A percentile compares a stretch with the other conserved stretches of the same genome.
Evolutionary conservation across 2,888 invertebrate genomes (phyloP).

Genomic region (Tipula unca): DNA sequence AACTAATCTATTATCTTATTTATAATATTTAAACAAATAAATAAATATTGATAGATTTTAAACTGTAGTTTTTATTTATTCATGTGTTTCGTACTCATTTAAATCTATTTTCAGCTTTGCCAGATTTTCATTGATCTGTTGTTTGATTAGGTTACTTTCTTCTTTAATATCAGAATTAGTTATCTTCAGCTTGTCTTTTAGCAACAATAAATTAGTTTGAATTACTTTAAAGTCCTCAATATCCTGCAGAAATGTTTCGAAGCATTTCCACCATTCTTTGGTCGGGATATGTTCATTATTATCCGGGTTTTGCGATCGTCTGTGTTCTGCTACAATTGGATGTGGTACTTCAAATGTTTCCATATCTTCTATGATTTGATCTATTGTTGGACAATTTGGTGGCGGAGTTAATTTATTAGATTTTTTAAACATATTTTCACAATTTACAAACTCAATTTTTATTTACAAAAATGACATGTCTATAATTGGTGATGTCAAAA

Average conservation of each 20-base stretch:
- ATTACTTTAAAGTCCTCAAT: slow-evolving; percentile 32
- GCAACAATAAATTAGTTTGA: neutral
- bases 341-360: slow-evolving; percentile 34
- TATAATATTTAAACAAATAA: neutral
- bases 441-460: neutral
- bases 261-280: slow-evolving; percentile 37
- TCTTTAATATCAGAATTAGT: neutral
- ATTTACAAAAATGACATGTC: neutral
- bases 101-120: neutral
- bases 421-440: slow-evolving; percentile 28
- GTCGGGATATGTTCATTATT: neutral
- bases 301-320: neutral
- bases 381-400: slow-evolving; percentile 32
- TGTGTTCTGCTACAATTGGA: slow-evolving; percentile 1
- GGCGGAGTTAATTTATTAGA: slow-evolving; percentile 26
- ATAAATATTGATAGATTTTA: neutral
- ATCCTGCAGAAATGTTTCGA: slow-evolving; percentile 37
- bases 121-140: neutral
- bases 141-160: neutral
- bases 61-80: neutral
- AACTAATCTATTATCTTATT: neutral
- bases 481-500: neutral
- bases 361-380: slow-evolving; percentile 36
- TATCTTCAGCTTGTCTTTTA: neutral
- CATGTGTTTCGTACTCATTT: neutral